A percentile compares a stretch with the other conserved stretches of the same genome.
These are phyloP conservation scores for Anas platyrhynchos DNA, from an alignment of 2,113 vertebrate species.

Conservation along the genomic window DNA sequence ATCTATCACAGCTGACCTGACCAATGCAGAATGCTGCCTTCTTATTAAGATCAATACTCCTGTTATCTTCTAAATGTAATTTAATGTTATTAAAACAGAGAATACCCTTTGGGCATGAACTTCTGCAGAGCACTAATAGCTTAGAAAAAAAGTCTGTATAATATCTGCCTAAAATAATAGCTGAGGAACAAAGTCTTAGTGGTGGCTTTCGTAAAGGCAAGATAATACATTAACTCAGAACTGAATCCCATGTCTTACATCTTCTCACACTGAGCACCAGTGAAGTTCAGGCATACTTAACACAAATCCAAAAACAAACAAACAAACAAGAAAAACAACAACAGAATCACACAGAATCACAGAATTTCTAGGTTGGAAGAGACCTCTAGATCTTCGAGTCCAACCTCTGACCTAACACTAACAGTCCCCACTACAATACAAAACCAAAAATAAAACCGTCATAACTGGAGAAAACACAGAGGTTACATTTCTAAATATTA, in stretches of 20 bases:
- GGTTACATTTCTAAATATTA: not conserved
- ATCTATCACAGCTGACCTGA: not conserved
- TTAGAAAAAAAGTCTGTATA: not conserved
- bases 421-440: too few relatives aligned
- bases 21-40: not conserved
- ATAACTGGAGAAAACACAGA: not conserved
- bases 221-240: not conserved
- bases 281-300: not conserved
- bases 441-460: fast-evolving
- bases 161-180: not conserved
- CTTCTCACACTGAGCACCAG: not conserved
- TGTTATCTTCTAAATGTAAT: slow-evolving; percentile 6
- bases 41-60: not conserved
- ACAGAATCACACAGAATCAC: too few relatives aligned
- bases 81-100: not conserved
- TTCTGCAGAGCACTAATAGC: not conserved
- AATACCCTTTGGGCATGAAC: not conserved
- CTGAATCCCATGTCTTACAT: not conserved
- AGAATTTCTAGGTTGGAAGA: too few relatives aligned
- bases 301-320: too few relatives aligned
- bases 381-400: too few relatives aligned
- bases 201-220: not conserved
- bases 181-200: not conserved
- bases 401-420: too few relatives aligned
- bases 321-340: not conserved